Percentiles rank a stretch among this genome's conserved stretches.
Evolutionary conservation across 2,888 invertebrate genomes (phyloP).

Genomic region (Eilema griseolum): DNA sequence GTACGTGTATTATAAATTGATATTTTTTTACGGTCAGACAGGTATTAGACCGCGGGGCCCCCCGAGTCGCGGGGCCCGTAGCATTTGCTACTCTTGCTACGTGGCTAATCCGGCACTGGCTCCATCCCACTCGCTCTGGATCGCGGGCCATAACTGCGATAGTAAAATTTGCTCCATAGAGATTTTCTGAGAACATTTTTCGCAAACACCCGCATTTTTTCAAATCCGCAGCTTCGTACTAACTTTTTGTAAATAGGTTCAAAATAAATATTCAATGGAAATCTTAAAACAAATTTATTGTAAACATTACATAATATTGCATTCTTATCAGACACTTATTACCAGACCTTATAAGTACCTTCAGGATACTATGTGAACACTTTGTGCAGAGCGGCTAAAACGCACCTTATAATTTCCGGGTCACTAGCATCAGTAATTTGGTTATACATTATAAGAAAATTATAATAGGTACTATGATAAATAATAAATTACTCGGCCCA

Average conservation of each 20-base stretch:
- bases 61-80: too few species aligned
- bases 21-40: too few species aligned
- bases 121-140: too few species aligned
- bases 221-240: neutral
- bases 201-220: neutral
- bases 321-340: neutral
- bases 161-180: too few species aligned
- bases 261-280: neutral
- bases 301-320: constrained; percentile 3
- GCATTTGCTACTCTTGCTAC: too few species aligned
- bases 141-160: too few species aligned
- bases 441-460: neutral
- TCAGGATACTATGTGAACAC: neutral
- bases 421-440: neutral
- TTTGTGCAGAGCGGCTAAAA: neutral
- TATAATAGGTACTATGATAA: neutral
- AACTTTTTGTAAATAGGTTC: neutral
- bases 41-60: too few species aligned
- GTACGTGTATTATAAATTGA: too few species aligned
- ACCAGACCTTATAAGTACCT: neutral
- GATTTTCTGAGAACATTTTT: too few species aligned
- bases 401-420: neutral
- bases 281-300: constrained; percentile 2
- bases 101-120: too few species aligned
- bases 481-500: neutral